phyloP scores from a whole-genome alignment of 1,140 invertebrate genomes.

The Drosophila sproati region DNA sequence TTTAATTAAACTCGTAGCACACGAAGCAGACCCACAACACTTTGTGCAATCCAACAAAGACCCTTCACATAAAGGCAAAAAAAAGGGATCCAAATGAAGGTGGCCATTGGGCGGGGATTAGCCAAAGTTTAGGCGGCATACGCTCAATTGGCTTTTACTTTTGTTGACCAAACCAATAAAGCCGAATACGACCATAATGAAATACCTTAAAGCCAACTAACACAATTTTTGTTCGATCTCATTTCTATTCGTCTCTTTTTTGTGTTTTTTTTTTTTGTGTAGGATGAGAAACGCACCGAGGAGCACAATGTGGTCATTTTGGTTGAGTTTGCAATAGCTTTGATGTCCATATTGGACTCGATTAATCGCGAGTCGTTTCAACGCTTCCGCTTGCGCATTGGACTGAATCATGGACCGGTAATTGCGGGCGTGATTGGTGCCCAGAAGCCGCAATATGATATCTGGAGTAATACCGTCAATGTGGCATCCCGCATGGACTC shows the following conservation, averaged over 20 bases:
- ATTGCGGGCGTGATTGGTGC: constrained; percentile 97
- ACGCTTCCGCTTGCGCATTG: constrained; percentile 95
- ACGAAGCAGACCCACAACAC: constrained; percentile 41
- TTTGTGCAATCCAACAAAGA: constrained; percentile 55
- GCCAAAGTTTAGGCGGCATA: constrained; percentile 45
- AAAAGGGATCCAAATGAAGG: constrained; percentile 65
- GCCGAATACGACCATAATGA: constrained; percentile 42
- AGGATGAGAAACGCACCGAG: constrained; percentile 91
- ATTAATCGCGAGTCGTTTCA: constrained; percentile 99
- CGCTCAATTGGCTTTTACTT: constrained; percentile 61
- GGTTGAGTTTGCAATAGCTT: constrained; percentile 96
- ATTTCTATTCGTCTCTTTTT: constrained; percentile 14
- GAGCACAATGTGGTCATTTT: constrained; percentile 95
- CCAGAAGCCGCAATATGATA: constrained; percentile 99
- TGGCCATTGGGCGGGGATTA: constrained; percentile 54
- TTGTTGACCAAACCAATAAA: constrained; percentile 45
- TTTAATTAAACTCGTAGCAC: constrained; percentile 73
- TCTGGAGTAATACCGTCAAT: constrained; percentile 99
- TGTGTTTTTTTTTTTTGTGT: constrained; percentile 5
- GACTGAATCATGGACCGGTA: constrained; percentile 97
- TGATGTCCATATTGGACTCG: constrained; percentile 96
- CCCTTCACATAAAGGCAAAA: constrained; percentile 51
- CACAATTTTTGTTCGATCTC: constrained; percentile 35
- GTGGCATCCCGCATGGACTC: constrained; percentile 98
- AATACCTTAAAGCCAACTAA: constrained; percentile 52